Conservation (phyloP, 2,888 invertebrate species). For the Cantharis flavilabris region DNA sequence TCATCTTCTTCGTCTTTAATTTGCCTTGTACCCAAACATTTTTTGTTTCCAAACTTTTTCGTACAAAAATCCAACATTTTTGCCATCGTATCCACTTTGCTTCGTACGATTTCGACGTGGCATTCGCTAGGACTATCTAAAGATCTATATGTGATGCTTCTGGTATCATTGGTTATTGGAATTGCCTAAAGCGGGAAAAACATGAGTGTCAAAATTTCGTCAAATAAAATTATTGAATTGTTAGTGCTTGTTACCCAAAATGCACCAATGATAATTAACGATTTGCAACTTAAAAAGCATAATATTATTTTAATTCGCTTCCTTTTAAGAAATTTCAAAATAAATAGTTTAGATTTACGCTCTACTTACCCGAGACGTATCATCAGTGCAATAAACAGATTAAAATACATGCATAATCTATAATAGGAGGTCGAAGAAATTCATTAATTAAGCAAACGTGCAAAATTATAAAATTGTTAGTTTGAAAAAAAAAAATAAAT, state of each 20-base stretch:
- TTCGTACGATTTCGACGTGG: slow-evolving; percentile 74
- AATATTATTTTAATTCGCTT: neutral
- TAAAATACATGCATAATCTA: neutral
- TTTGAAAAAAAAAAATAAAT: neutral
- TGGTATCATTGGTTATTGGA: slow-evolving; percentile 65
- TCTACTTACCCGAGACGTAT: neutral
- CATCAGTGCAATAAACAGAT: neutral
- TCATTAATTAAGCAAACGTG: neutral
- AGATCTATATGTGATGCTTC: slow-evolving; percentile 75
- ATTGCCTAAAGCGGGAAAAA: slow-evolving; percentile 64
- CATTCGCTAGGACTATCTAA: slow-evolving; percentile 70
- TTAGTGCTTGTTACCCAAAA: neutral
- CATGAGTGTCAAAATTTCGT: neutral
- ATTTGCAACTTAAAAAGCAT: neutral
- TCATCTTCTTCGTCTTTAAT: slow-evolving; percentile 94
- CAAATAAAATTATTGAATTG: neutral
- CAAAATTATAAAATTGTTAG: neutral
- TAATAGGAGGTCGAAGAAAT: neutral
- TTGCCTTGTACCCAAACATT: slow-evolving; percentile 87
- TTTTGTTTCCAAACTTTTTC: slow-evolving; percentile 71
- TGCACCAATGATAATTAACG: neutral
- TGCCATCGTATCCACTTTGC: slow-evolving; percentile 81
- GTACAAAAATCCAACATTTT: slow-evolving; percentile 82
- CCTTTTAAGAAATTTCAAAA: neutral
- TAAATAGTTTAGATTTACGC: neutral